These are phyloP conservation scores for Pelecanoides urinatrix DNA, from an alignment of 2,113 vertebrate genomes.

Conservation along the genomic window DNA sequence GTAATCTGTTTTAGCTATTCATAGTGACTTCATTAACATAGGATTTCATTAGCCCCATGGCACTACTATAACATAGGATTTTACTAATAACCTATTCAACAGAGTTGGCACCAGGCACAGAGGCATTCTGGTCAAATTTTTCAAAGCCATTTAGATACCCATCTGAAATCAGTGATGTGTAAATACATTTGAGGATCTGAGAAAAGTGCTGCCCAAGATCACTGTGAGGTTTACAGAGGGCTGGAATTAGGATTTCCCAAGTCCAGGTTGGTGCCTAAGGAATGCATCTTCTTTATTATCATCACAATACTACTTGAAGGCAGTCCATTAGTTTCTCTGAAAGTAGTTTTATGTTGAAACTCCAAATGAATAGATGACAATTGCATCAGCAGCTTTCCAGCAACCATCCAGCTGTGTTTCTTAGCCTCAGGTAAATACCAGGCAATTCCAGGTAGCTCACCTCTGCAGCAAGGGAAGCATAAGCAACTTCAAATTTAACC, in stretches of 20 bases:
- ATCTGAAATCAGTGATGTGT: neutral
- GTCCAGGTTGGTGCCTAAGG: neutral
- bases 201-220: neutral
- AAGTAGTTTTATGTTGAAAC: neutral
- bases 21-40: neutral
- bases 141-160: neutral
- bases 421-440: neutral
- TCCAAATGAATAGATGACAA: neutral
- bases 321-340: neutral
- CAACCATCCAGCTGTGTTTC: neutral
- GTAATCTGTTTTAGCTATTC: neutral
- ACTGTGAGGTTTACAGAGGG: neutral
- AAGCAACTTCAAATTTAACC: neutral
- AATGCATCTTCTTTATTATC: neutral
- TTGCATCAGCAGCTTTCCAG: neutral
- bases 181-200: neutral
- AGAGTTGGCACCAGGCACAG: neutral
- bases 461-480: neutral
- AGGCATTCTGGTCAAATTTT: neutral
- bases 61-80: neutral
- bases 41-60: neutral
- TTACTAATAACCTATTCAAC: neutral
- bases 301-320: neutral
- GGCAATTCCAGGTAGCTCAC: neutral
- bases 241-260: neutral